Evolutionary conservation across 2,113 vertebrate species (phyloP), one percentile per base, ranked within the genome.

Genomic region (Capreolus pygargus): DNA sequence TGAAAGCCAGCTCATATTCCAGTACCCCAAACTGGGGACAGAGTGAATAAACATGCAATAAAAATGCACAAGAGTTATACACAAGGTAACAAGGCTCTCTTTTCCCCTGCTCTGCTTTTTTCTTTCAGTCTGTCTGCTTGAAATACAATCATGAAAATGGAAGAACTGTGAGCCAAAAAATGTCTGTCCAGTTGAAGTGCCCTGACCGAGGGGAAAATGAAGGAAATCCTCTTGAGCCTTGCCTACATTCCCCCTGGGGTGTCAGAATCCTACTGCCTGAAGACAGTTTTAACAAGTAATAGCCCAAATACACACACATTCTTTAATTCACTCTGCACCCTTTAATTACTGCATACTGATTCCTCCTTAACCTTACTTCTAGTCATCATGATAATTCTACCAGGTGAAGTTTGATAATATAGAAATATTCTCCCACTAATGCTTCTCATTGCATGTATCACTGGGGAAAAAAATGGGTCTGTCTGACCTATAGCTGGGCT

Each of bases 1-100:
- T 98, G 98, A 99, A 98, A 98, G 98, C 98, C 98, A 98, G 99
- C 98, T 99, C 98, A 54, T 97, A 98, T 97, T 99, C 98, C 98
- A 98, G 98, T 91, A 96, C 91, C 98, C 95, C 95, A 97, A 98
- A 97, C 70, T 95, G 98, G 91, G 94, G 93, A 98, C 98, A 97
- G 86, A 83, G n/a, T 28, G 81, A 36, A 94, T 93, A 98, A 98
- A 54, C 89, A 98, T 94, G 98, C 96, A 94, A 97, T 86, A 78
- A 96, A 97, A 98, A 94, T 0, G 58, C 91, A 27, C 12, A 47
- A 61, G 52, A 92, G 60, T 25, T 15, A 87, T 28, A 52, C 15
- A 95, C 96, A 95, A 58, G 1, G 30, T 61, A 58, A 6, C 8
- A 86, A 50, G 78, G 36, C 1, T 96, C 5, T 30, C 86, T 60